phyloP scores from a whole-genome alignment of 2,888 invertebrate species.

The Sylvicola cinctus region DNA sequence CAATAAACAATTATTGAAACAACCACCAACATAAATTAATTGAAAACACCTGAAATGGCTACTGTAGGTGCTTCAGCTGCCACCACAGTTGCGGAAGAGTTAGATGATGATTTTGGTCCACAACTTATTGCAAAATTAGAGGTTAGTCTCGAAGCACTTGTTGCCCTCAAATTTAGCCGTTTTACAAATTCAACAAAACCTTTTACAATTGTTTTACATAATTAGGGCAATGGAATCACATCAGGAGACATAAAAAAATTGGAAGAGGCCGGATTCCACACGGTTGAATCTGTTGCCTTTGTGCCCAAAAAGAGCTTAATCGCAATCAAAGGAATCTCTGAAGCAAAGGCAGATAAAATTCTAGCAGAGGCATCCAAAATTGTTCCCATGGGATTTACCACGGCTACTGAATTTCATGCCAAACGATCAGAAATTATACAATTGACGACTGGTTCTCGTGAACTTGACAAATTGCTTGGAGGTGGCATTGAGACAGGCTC shows the following conservation, averaged over 20 bases:
- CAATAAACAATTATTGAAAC: too few species aligned
- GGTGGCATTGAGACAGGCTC: constrained; percentile 97
- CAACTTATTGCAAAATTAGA: constrained; percentile 48
- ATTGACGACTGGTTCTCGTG: constrained; percentile 85
- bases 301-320: constrained; percentile 81
- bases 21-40: too few species aligned
- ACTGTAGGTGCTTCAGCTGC: constrained; percentile 28
- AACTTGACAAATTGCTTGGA: constrained; percentile 76
- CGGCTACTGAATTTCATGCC: constrained; percentile 89
- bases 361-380: constrained; percentile 75
- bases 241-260: constrained; percentile 81
- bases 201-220: constrained; percentile 3
- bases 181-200: too few species aligned
- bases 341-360: constrained; percentile 92
- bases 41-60: constrained; percentile 22
- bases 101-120: constrained; percentile 48
- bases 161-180: constrained; percentile 3
- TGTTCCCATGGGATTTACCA: constrained; percentile 95
- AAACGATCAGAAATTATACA: constrained; percentile 90
- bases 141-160: constrained; percentile 29
- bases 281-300: constrained; percentile 89
- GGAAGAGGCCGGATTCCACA: constrained; percentile 81
- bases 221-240: constrained; percentile 77
- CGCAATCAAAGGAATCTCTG: constrained; percentile 85
- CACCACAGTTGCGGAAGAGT: constrained; percentile 27